Conservation (phyloP, 23 tunicate species). For the Aplidium turbinatum region DNA sequence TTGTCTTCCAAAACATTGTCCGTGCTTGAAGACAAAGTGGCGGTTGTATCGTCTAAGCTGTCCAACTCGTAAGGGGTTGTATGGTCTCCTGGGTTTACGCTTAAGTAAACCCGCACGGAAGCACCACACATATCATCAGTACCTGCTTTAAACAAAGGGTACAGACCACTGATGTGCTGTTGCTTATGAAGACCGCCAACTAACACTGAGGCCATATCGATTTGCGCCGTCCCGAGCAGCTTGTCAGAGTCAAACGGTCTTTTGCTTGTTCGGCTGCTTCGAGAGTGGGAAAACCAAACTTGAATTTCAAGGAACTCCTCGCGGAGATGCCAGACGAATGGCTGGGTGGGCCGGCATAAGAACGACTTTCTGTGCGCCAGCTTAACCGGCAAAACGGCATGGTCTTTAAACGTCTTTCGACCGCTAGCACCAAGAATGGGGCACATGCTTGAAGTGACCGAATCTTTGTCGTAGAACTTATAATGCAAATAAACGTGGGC, state of each 20-base stretch:
- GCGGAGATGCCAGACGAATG: constrained; percentile 65
- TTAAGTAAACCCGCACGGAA: constrained; percentile 61
- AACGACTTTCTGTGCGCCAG: constrained; percentile 80
- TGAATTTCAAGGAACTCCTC: constrained; percentile 65
- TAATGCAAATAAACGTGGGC: constrained; percentile 72
- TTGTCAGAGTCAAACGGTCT: constrained; percentile 67
- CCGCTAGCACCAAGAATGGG: constrained; percentile 24
- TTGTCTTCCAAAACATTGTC: background rate
- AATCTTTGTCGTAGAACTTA: constrained; percentile 87
- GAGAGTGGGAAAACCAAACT: constrained; percentile 68
- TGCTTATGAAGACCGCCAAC: constrained; percentile 52
- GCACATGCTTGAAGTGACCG: constrained; percentile 54
- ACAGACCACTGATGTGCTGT: constrained; percentile 83
- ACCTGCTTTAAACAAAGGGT: constrained; percentile 59
- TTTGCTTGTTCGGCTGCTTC: constrained; percentile 36
- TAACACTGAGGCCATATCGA: constrained; percentile 52
- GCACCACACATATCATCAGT: constrained; percentile 59
- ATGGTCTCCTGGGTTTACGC: constrained; percentile 72
- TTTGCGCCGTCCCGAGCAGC: constrained; percentile 53
- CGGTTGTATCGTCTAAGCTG: constrained; percentile 17
- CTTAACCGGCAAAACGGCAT: constrained; percentile 40
- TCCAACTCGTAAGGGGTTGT: constrained; percentile 30
- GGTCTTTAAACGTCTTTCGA: constrained; percentile 11
- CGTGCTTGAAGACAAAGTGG: constrained; percentile 16
- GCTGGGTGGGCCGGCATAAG: constrained; percentile 58